These are phyloP conservation scores for Hyles euphorbiae DNA, from an alignment of 1,140 invertebrate genomes.

Conservation along the genomic window DNA sequence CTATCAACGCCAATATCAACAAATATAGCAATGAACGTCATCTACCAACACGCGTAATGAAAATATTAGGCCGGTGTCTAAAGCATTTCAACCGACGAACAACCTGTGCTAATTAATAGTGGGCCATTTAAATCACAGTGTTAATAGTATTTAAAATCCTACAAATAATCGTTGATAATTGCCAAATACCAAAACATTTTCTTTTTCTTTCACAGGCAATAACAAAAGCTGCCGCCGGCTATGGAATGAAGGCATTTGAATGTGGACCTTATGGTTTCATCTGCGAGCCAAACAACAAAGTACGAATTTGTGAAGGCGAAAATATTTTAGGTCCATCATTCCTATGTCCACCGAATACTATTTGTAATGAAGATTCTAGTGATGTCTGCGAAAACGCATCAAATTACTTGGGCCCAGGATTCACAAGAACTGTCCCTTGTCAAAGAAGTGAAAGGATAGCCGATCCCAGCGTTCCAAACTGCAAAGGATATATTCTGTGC, in stretches of 20 bases:
- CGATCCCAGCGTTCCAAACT: constrained; percentile 53
- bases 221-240: constrained; percentile 10
- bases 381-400: constrained; percentile 52
- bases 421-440: constrained; percentile 45
- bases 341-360: constrained; percentile 48
- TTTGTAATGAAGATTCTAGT: constrained; percentile 59
- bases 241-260: constrained; percentile 25
- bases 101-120: too few relatives aligned
- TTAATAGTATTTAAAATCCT: too few relatives aligned
- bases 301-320: constrained; percentile 52
- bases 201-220: constrained; percentile 1
- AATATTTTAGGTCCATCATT: constrained; percentile 52
- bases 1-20: too few relatives aligned
- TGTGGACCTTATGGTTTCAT: constrained; percentile 61
- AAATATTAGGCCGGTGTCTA: too few relatives aligned
- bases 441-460: constrained; percentile 55
- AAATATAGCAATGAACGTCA: too few relatives aligned
- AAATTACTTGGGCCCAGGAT: constrained; percentile 46
- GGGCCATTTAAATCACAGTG: too few relatives aligned
- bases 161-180: too few relatives aligned
- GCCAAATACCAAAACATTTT: background rate
- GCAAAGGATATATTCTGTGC: constrained; percentile 67
- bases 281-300: constrained; percentile 46
- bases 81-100: too few relatives aligned
- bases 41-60: too few relatives aligned